Percentiles rank a stretch among this genome's conserved stretches.
Conservation (phyloP, 2,797 vertebrate genomes). For the Smutsia temminckii region DNA sequence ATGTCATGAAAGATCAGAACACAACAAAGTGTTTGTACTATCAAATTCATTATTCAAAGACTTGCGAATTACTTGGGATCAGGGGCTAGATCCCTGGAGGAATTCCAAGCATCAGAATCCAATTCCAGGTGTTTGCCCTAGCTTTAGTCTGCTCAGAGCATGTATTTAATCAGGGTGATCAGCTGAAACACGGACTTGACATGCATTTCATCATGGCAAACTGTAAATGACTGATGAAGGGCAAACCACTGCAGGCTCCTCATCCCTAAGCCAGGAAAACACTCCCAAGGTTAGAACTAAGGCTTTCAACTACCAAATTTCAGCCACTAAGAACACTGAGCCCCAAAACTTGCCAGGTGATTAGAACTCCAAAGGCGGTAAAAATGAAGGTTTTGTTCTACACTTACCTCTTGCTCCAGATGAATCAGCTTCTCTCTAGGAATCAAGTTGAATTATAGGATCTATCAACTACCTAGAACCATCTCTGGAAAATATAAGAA, state of each 20-base stretch:
- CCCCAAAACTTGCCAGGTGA: neutral
- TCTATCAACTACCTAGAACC: neutral
- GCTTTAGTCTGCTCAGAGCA: constrained; percentile 77
- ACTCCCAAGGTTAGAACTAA: neutral
- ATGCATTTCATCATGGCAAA: constrained; percentile 80
- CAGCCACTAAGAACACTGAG: neutral
- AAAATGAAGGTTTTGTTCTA: constrained; percentile 32
- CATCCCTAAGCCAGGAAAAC: neutral
- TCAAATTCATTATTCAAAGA: neutral
- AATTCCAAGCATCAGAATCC: constrained; percentile 29
- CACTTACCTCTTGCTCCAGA: constrained; percentile 21
- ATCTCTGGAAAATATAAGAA: constrained; percentile 38
- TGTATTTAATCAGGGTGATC: constrained; percentile 78
- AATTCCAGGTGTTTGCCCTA: constrained; percentile 33
- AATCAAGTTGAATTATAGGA: neutral
- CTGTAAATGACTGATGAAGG: constrained; percentile 37
- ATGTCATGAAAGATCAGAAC: constrained; percentile 18
- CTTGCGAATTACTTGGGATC: neutral
- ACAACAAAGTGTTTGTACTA: neutral
- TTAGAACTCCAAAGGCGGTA: constrained; percentile 7
- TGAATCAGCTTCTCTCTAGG: constrained; percentile 13
- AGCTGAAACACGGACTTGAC: constrained; percentile 82
- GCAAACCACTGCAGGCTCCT: neutral
- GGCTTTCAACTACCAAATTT: constrained; percentile 18
- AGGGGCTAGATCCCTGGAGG: neutral